Conservation (phyloP, 2,888 invertebrate genomes). For the Xestia c-nigrum region DNA sequence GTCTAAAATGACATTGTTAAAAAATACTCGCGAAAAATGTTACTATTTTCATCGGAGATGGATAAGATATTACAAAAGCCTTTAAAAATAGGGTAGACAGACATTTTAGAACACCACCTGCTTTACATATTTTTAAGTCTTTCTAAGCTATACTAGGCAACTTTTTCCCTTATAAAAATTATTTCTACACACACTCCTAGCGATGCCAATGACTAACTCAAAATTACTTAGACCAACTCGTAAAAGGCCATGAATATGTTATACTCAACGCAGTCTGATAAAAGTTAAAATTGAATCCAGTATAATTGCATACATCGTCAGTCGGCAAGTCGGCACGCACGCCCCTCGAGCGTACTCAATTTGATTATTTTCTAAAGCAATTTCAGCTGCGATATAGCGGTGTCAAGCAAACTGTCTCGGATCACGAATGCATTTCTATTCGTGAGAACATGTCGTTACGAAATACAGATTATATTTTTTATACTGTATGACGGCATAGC, state of each 20-base stretch:
- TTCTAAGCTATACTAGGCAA: background rate
- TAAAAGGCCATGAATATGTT: constrained; percentile 45
- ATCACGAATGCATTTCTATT: constrained; percentile 64
- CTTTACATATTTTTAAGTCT: background rate
- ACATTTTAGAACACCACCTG: background rate
- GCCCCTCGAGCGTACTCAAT: constrained; percentile 50
- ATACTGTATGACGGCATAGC: constrained; percentile 29
- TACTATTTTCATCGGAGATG: background rate
- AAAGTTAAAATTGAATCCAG: constrained; percentile 56
- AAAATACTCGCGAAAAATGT: background rate
- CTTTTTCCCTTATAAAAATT: background rate
- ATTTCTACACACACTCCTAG: background rate
- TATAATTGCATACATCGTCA: constrained; percentile 57
- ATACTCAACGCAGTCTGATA: constrained; percentile 42
- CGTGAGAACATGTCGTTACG: constrained; percentile 62
- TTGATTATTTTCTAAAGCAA: constrained; percentile 63
- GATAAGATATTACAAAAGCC: background rate
- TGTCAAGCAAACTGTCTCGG: constrained; percentile 61
- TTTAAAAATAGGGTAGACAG: background rate
- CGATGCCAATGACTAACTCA: constrained; percentile 16
- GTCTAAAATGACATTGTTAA: background rate
- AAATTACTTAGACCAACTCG: constrained; percentile 1
- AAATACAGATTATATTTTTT: constrained; percentile 50
- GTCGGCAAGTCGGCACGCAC: constrained; percentile 32
- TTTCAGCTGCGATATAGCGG: constrained; percentile 53